Conservation (phyloP, 1,140 invertebrate species). For the Zeugodacus cucurbitae region DNA sequence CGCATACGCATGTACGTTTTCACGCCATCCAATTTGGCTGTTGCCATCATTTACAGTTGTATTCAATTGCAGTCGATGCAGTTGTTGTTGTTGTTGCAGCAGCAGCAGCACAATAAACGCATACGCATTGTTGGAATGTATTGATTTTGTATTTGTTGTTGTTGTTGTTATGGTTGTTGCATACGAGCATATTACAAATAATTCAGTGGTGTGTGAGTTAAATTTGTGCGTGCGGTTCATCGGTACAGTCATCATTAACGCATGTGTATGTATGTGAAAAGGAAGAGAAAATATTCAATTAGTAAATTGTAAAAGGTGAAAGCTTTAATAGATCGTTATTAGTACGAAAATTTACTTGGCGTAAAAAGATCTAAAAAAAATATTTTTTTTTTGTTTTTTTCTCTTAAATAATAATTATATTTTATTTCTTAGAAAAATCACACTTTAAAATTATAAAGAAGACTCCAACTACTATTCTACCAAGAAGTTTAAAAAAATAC, state of each 20-base stretch:
- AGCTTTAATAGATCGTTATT: not conserved
- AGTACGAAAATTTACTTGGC: not conserved
- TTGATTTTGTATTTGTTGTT: not conserved
- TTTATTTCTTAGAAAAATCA: too few species aligned
- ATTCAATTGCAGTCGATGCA: not conserved
- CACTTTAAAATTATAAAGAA: too few species aligned
- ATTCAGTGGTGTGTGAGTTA: not conserved
- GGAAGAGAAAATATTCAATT: not conserved
- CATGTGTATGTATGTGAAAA: not conserved
- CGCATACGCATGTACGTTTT: constrained; percentile 99
- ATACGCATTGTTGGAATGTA: not conserved
- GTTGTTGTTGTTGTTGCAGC: not conserved
- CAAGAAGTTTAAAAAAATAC: too few species aligned
- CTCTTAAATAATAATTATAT: too few species aligned
- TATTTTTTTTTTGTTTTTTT: too few species aligned
- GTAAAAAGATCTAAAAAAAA: not conserved
- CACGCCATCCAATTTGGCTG: constrained; percentile 97
- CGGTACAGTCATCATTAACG: not conserved
- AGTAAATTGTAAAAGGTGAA: not conserved
- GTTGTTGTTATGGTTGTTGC: not conserved
- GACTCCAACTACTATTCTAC: too few species aligned
- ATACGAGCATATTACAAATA: not conserved
- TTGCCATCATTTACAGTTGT: constrained; percentile 67
- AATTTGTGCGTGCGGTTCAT: not conserved
- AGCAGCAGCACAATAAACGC: not conserved